Conservation (phyloP, 2,113 vertebrate genomes). For the Trichechus manatus region DNA sequence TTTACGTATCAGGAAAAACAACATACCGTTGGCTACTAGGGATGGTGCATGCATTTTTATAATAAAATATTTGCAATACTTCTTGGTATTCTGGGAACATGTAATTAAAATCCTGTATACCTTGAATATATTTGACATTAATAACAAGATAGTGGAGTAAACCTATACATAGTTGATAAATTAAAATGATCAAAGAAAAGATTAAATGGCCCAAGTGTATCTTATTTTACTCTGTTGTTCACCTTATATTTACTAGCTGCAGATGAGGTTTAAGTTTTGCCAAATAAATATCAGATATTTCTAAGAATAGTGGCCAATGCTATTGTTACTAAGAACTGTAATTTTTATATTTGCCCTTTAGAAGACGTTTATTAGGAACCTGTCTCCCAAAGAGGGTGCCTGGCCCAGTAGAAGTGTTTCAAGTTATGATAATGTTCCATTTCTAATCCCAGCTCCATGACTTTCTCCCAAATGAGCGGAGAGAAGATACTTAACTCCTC, state of each 20-base stretch:
- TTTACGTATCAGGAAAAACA: background rate
- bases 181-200: slow-evolving; percentile 6
- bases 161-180: background rate
- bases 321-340: slow-evolving; percentile 1
- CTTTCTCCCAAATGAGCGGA: background rate
- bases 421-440: background rate
- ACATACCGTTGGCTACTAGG: background rate
- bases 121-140: background rate
- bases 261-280: slow-evolving; percentile 26
- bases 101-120: slow-evolving; percentile 19
- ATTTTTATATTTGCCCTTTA: slow-evolving; percentile 15
- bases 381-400: background rate
- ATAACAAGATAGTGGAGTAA: slow-evolving; percentile 5
- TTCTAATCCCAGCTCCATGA: background rate
- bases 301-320: background rate
- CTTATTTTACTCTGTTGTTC: background rate
- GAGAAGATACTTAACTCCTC: background rate
- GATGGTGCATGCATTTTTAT: background rate
- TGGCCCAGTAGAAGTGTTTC: background rate
- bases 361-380: slow-evolving; percentile 4
- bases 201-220: background rate
- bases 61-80: slow-evolving; percentile 10
- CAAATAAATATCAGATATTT: slow-evolving; percentile 51
- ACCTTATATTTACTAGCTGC: background rate
- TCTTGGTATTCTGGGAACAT: slow-evolving; percentile 16